A percentile compares a stretch with the other conserved stretches of the same genome.
Conservation (phyloP, 1,140 invertebrate genomes). For the Cotesia typhae region DNA sequence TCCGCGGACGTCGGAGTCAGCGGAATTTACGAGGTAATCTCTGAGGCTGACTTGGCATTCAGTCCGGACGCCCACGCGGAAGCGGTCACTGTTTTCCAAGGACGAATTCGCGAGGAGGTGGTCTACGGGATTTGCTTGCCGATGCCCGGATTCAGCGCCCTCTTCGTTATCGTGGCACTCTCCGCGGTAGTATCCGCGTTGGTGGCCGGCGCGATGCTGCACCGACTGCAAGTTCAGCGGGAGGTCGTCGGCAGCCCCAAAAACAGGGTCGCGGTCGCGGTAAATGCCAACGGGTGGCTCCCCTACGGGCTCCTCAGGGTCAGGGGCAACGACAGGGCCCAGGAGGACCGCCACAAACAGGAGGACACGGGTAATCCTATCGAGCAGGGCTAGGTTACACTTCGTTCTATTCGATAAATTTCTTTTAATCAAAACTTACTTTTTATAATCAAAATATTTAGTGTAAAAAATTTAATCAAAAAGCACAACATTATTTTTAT, state of each 20-base stretch:
- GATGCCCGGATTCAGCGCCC: constrained; percentile 84
- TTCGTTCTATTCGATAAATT: neutral
- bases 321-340: constrained; percentile 52
- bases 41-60: constrained; percentile 90
- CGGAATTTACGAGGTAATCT: constrained; percentile 90
- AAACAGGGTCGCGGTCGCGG: constrained; percentile 58
- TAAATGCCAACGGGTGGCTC: constrained; percentile 73
- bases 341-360: constrained; percentile 44
- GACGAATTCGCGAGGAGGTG: constrained; percentile 84
- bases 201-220: constrained; percentile 78
- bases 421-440: too few species aligned
- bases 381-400: constrained; percentile 27
- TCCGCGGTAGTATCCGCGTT: constrained; percentile 84
- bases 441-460: too few species aligned
- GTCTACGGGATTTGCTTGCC: constrained; percentile 93
- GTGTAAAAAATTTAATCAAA: too few species aligned
- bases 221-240: constrained; percentile 78
- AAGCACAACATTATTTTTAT: too few species aligned
- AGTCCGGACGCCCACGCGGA: constrained; percentile 81
- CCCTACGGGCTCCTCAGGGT: constrained; percentile 73
- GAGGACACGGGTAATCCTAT: constrained; percentile 36
- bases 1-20: constrained; percentile 87
- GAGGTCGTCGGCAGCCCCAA: constrained; percentile 67
- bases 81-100: constrained; percentile 86
- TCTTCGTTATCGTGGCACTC: constrained; percentile 86